Evolutionary conservation across 2,113 vertebrate species (phyloP).

Genomic region (Anseranas semipalmata): DNA sequence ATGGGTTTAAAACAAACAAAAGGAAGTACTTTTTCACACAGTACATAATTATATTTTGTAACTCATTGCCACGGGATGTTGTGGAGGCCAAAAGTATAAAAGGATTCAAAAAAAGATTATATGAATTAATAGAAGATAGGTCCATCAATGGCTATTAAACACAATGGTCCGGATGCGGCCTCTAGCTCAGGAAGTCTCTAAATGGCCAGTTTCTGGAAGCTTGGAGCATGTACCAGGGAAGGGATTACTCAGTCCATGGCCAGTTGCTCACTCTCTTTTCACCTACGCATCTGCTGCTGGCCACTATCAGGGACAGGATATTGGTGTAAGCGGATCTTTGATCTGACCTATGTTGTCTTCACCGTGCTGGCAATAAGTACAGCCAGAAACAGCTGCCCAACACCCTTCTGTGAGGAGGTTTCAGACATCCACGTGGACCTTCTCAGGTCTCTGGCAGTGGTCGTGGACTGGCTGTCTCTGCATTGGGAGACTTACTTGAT

Average conservation of each 20-base stretch:
- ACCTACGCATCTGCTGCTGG: background rate
- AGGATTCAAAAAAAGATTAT: background rate
- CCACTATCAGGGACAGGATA: background rate
- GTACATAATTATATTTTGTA: conserved; percentile 16
- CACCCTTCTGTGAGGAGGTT: background rate
- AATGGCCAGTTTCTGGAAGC: conserved; percentile 12
- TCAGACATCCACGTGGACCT: background rate
- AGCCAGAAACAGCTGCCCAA: background rate
- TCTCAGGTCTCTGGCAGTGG: background rate
- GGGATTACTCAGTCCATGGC: background rate
- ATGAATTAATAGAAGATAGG: background rate
- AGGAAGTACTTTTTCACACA: conserved; percentile 31
- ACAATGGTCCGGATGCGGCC: background rate
- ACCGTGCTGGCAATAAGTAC: background rate
- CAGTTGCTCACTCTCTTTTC: fast-evolving
- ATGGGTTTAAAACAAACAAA: background rate
- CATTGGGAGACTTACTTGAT: background rate
- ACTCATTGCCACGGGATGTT: background rate
- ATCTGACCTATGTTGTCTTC: background rate
- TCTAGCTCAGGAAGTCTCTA: conserved; percentile 39
- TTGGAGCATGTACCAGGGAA: background rate
- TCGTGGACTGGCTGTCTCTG: background rate
- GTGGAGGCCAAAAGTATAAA: conserved; percentile 30
- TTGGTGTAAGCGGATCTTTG: background rate
- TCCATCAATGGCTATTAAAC: background rate